These are phyloP conservation scores for Andrena haemorrhoa DNA, from an alignment of 2,888 invertebrate species.

Conservation along the genomic window DNA sequence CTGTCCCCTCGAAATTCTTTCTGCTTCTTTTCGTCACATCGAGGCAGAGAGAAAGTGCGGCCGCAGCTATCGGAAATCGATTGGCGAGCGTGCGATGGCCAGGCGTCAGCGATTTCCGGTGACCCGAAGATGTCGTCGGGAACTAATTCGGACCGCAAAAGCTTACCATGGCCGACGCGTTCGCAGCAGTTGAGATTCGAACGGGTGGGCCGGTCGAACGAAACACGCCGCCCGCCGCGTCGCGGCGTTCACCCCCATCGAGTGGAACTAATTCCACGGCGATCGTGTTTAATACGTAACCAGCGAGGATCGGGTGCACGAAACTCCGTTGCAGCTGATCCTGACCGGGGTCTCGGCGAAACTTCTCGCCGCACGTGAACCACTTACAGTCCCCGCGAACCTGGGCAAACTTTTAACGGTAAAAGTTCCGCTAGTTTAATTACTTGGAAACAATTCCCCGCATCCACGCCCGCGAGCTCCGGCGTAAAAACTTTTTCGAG, in stretches of 20 bases:
- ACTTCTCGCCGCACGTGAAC: conserved; percentile 71
- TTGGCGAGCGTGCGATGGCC: conserved; percentile 30
- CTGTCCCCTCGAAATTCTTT: neutral
- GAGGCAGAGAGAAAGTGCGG: conserved; percentile 40
- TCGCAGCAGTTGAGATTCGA: neutral
- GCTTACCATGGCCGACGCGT: neutral
- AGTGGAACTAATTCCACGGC: conserved; percentile 22
- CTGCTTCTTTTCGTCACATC: too few relatives aligned
- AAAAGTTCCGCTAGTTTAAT: conserved; percentile 83
- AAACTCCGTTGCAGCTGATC: conserved; percentile 59
- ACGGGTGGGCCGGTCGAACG: neutral
- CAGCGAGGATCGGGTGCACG: conserved; percentile 23
- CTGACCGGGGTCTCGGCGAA: conserved; percentile 69
- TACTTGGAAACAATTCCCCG: conserved; percentile 83
- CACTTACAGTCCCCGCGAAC: conserved; percentile 56
- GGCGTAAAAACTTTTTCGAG: conserved; percentile 37
- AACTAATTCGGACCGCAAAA: conserved; percentile 6
- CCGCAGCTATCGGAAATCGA: conserved; percentile 45
- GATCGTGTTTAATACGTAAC: conserved; percentile 39
- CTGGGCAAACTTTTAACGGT: conserved; percentile 80
- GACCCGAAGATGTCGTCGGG: conserved; percentile 33
- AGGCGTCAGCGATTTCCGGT: conserved; percentile 33
- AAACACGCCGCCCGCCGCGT: neutral
- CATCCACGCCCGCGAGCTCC: conserved; percentile 34
- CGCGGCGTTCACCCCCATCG: conserved; percentile 1